Evolutionary conservation across 2,888 invertebrate genomes (phyloP), one percentile per base, ranked within the genome.

Genomic region (Periphyllus acericola): DNA sequence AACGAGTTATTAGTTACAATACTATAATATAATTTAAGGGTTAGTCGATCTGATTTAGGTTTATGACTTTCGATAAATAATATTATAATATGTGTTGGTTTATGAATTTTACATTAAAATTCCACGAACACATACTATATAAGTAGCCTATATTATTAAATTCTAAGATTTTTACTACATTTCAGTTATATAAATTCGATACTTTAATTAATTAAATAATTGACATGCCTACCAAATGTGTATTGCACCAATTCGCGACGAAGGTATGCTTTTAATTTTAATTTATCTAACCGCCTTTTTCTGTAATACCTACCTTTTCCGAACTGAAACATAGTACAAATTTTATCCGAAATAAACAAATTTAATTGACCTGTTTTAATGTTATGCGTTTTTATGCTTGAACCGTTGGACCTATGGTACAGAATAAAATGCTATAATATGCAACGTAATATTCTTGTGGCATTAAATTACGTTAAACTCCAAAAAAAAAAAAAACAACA

Each of bases 171-270:
- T 74, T 29, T 55, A 60, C n/a, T 60, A 40, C 9, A 66, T 83
- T 83, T 83, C 75, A 75, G 36, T 83, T 83, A 46, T 83, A 46
- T 46, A 21, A 83, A 83, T 75, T 75, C 11, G 14, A 83, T 25
- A 75, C n/a, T 83, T 55, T 55, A 32, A 81, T 32, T 34, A 52
- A 83, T 55, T 55, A 17, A 68, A 81, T 40, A 68, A 68, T 68
- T 29, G 68, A 40, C 71, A 32, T 32, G 71, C 46, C 82, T 32
- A 66, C 29, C 32, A 52, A 25, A 52, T 25, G 21, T 71, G 82
- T 11, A 29, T n/a, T 40, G 29, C 82, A 32, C 29, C 14, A 11
- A 71, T 46, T 71, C 71, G 46, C 52, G 11, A 40, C 40, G 66
- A 66, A 52, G 32, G 71, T 71, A 32, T 71, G 68, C 71, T 82